Base-by-base conservation (phyloP, 2,797 vertebrate genomes). In the Mareca strepera region DNA sequence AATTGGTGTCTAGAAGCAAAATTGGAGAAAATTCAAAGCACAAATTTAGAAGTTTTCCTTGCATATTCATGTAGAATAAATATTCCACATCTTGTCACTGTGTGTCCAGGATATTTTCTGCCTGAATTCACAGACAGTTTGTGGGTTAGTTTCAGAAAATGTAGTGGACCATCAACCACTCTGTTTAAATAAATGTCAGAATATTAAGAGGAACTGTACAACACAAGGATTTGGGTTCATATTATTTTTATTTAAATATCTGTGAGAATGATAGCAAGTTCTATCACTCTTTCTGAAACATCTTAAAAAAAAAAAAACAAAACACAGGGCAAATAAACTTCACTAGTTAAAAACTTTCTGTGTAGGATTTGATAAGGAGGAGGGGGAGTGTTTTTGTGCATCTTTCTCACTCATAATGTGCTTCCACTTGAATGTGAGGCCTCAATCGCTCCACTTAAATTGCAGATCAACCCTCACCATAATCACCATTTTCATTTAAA, bases 1-100 rank as follows among this genome's bases (percentile, higher is more conserved):
- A 93, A 80, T 79, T 52, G 14, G 15, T 92, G 46, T 48, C 77
- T 94, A 64, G 43, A 90, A 92, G 43, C 8, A 93, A 88, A 92
- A 60, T 0, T 64, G 39, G 53, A 90, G 62, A 79, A 90, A 95
- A 94, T 64, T 88, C 44, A 80, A 79, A 74, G 53, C 7, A 79
- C 11, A 8, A 70, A 92, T 75, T 67, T 82, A 87, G 81, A 80
- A 52, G 6, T 58, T 92, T 76, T 84, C 28, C 53, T 60, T 83
- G 77, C 48, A 79, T 86, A 74, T 84, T 88, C 63, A 82, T 82
- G 48, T 55, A 59, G 84, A 91, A 84, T 64, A 89, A 67, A 74
- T 86, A 90, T 72, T 88, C 20, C n/a, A 50, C 5, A 12, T 82
- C 91, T 91, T 88, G 50, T 60, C 53, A 74, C 33, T 48, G 22